These are phyloP conservation scores for Marmota flaviventris DNA, from an alignment of 2,113 vertebrate genomes.

Conservation along the genomic window DNA sequence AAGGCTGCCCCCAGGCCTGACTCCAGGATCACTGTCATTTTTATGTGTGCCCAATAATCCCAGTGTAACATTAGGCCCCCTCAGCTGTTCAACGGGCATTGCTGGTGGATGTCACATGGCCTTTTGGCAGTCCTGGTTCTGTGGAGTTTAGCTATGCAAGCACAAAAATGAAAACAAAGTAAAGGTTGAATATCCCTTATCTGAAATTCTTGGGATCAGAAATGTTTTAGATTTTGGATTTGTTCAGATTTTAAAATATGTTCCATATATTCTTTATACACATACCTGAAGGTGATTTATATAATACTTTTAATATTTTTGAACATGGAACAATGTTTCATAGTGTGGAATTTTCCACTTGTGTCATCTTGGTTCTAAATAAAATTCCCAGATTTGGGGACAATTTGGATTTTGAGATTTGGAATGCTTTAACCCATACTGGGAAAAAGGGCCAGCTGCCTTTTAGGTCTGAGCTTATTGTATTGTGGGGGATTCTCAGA, in stretches of 20 bases:
- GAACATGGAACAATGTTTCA: background rate
- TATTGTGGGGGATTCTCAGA: background rate
- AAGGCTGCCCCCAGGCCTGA: background rate
- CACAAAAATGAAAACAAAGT: background rate
- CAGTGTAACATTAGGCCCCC: background rate
- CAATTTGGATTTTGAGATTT: background rate
- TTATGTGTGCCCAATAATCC: background rate
- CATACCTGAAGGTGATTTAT: background rate
- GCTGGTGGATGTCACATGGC: fast-evolving
- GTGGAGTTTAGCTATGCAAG: background rate
- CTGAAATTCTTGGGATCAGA: background rate
- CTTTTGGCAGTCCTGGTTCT: background rate
- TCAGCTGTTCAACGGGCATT: background rate
- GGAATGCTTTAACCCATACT: background rate
- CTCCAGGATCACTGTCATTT: background rate
- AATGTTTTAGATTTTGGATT: background rate
- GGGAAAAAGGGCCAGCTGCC: background rate
- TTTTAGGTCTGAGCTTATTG: background rate
- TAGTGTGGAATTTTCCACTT: background rate
- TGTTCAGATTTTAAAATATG: no score
- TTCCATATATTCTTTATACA: no score
- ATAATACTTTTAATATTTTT: background rate
- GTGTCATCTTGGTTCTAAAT: background rate
- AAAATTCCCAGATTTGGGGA: background rate
- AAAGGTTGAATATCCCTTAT: no score